These are phyloP conservation scores for Epizoanthus ramosus DNA, from an alignment of 92 coral and sea anemone species.

Conservation along the genomic window DNA sequence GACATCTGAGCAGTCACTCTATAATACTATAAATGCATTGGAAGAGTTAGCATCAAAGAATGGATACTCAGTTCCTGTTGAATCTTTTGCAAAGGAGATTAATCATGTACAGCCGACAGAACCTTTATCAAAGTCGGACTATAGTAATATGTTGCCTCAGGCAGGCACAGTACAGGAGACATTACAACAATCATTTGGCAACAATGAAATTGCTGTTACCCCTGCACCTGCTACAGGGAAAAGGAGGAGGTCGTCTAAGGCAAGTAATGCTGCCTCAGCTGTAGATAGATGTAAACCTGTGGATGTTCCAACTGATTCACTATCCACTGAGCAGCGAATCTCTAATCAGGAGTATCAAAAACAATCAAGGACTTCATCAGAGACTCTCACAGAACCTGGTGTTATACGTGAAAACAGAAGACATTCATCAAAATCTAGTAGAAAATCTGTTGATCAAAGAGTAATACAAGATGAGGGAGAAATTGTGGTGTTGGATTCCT, in stretches of 20 bases:
- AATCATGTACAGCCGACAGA: slow-evolving; percentile 39
- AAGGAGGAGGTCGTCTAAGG: slow-evolving; percentile 34
- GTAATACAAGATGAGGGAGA: slow-evolving; percentile 21
- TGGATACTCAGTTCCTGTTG: slow-evolving; percentile 61
- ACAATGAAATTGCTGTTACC: background rate
- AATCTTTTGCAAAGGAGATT: slow-evolving; percentile 52
- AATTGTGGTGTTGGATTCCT: slow-evolving; percentile 38
- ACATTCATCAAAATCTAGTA: slow-evolving; percentile 50
- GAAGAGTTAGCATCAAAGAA: slow-evolving; percentile 74
- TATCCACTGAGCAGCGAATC: background rate
- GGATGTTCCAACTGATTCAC: background rate
- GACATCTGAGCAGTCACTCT: slow-evolving; percentile 6
- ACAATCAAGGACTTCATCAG: slow-evolving; percentile 13
- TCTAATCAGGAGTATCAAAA: slow-evolving; percentile 10
- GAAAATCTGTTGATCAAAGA: slow-evolving; percentile 42
- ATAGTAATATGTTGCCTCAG: background rate
- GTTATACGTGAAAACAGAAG: slow-evolving; percentile 17
- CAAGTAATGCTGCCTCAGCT: background rate
- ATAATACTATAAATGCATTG: slow-evolving; percentile 63
- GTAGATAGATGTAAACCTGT: slow-evolving; percentile 7
- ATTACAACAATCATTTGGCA: background rate
- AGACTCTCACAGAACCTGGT: slow-evolving; percentile 2
- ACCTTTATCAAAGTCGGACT: slow-evolving; percentile 4
- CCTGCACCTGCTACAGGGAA: slow-evolving; percentile 30
- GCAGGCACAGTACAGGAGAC: background rate